phyloP scores from a whole-genome alignment of 2,797 vertebrate species.

The Platyrinchus mystaceus region DNA sequence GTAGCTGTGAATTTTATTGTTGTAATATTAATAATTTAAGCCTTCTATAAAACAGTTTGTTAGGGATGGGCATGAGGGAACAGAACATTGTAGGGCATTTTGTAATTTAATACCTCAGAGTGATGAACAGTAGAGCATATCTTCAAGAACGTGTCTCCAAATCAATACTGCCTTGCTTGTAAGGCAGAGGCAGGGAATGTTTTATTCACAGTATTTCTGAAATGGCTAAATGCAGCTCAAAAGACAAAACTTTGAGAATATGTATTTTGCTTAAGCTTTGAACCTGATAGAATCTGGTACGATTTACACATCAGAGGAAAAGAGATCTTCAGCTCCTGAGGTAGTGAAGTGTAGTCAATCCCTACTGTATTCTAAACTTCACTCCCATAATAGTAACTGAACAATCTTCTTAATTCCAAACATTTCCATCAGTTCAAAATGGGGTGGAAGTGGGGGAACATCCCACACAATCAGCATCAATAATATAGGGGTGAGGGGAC shows the following conservation, averaged over 20 bases:
- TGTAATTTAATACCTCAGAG: neutral
- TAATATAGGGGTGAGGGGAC: neutral
- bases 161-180: neutral
- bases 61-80: neutral
- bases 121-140: neutral
- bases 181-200: neutral
- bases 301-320: neutral
- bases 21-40: constrained; percentile 10
- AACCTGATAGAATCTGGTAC: neutral
- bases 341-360: neutral
- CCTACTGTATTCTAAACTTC: neutral
- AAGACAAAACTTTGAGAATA: neutral
- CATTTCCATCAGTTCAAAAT: neutral
- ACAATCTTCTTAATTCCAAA: neutral
- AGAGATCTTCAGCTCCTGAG: neutral
- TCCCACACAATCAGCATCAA: neutral
- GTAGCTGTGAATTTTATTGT: neutral
- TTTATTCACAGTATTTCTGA: neutral
- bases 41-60: neutral
- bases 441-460: neutral
- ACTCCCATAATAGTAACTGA: neutral
- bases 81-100: neutral
- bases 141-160: neutral
- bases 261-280: neutral
- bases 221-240: neutral